Evolutionary conservation across 2,797 vertebrate genomes (phyloP), one percentile per base, ranked within the genome.

Genomic region (Morus bassanus): DNA sequence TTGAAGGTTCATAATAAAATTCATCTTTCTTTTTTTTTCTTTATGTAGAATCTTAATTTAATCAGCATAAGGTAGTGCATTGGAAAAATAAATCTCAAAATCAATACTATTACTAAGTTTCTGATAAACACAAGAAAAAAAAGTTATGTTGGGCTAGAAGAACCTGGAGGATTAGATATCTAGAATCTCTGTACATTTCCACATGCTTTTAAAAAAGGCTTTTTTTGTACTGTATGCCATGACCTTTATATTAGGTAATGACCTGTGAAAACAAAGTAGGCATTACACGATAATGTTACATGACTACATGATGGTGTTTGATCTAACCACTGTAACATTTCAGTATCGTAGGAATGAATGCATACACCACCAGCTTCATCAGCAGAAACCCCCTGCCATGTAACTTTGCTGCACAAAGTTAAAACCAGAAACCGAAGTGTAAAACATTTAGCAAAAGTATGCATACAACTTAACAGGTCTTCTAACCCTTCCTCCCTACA

Each of bases 21-120:
- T 39, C 4, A 6, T 23, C 23, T 57, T 67, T 39, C 8, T 31
- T 65, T 65, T 41, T 82, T 60, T 60, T 72, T 25, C 16, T 46
- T 76, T 53, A 35, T 28, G 10, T 50, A 50, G 21, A 79, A 27
- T 56, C 8, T 73, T 54, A 50, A 27, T n/a, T 70, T 43, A 81
- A 64, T 56, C 19, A 61, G 2, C 2, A 14, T 33, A 69, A 80
- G 16, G 23, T 8, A 75, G 3, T 0, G 4, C 3, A 48, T 2
- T 73, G 13, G 9, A 63, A 85, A 83, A 61, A 85, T 30, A 5
- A 1, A 9, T 10, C 3, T 41, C 6, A 37, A 83, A 69, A 51
- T 43, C 12, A 35, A 35, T 25, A 28, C 2, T 18, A 45, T 43
- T 45, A 3, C 11, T 56, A 64, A 31, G 4, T 68, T 88, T 51